Evolutionary conservation across 1,140 invertebrate species (phyloP), one percentile per base, ranked within the genome.

Genomic region (Cataglyphis hispanica): DNA sequence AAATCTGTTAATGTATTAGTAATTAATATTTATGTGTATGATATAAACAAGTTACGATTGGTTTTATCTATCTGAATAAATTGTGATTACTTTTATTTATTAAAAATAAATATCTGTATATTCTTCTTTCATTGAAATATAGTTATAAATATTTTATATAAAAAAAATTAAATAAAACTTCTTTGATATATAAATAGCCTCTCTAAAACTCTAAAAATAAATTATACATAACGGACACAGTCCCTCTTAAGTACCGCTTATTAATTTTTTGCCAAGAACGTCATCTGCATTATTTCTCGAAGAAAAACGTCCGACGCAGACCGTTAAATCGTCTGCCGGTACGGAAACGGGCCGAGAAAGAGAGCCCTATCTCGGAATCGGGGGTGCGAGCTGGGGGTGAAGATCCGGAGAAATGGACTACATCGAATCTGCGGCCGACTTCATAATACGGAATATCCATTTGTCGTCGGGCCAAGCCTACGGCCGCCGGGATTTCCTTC

Each of bases 361-460:
- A 61, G 76, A 81, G 67, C 78, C 13, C 78, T 81, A 81, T 81
- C 77, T 72, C 66, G 56, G 25, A 19, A 16, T 53, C 5, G n/a
- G n/a, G n/a, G n/a, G 25, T 56, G 19, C 25, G 63, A 31, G 61
- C 63, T 46, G 70, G 58, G 53, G 40, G 43, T 46, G 60, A 43
- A 25, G 60, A 80, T 43, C 70, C 58, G 13, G 74, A 84, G 40
- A 58, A 84, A 85, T 43, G 63, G 50, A 56, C 87, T 85, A 85
- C 88, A 75, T 89, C 85, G 85, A 89, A 86, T 86, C 80, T 85
- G 64, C 50, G 74, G 43, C 34, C 87, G 87, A 89, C 84, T 89
- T 88, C 76, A 85, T 89, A 89, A 89, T 87, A 89, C 88, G 89
- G 84, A 90, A 90, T 89, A 90, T 87, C 89, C 89, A 90, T 90